Conservation (phyloP, 2,888 invertebrate genomes). For the Amiota mariae region DNA sequence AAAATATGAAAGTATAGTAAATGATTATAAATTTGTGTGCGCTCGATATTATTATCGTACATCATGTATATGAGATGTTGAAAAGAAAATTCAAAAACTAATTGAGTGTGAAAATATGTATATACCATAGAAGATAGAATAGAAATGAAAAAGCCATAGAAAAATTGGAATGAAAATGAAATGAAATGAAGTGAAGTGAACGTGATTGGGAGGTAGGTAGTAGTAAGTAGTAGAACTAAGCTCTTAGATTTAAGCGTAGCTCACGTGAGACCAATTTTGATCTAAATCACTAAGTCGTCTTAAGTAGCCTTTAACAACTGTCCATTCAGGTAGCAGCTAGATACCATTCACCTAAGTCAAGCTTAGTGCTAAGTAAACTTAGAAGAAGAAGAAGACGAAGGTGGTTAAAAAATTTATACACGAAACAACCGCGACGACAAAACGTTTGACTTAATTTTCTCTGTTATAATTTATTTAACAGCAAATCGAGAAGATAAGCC, state of each 20-base stretch:
- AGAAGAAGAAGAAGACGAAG: too few species aligned
- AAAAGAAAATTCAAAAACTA: conserved; percentile 48
- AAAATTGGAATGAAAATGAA: conserved; percentile 26
- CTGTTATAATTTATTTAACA: conserved; percentile 66
- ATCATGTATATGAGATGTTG: conserved; percentile 8
- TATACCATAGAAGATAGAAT: neutral
- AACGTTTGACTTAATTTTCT: conserved; percentile 60
- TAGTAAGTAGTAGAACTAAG: neutral
- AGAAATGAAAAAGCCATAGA: conserved; percentile 5
- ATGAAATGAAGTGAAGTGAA: conserved; percentile 20
- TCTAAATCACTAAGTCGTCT: conserved; percentile 18
- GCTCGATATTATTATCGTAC: conserved; percentile 28
- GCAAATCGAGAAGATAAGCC: conserved; percentile 43
- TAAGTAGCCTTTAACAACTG: conserved; percentile 8
- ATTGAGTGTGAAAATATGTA: conserved; percentile 64
- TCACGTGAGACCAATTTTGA: conserved; percentile 18
- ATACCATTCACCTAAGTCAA: neutral
- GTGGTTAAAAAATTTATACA: conserved; percentile 61
- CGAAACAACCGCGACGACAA: conserved; percentile 56
- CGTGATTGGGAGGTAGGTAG: neutral
- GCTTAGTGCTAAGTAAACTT: conserved; percentile 20
- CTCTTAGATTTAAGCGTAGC: neutral
- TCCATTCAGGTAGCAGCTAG: neutral
- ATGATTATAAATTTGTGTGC: conserved; percentile 48
- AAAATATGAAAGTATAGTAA: conserved; percentile 59